Evolutionary conservation across 2,113 vertebrate species (phyloP), one percentile per base, ranked within the genome.

Genomic region (Podiceps cristatus): DNA sequence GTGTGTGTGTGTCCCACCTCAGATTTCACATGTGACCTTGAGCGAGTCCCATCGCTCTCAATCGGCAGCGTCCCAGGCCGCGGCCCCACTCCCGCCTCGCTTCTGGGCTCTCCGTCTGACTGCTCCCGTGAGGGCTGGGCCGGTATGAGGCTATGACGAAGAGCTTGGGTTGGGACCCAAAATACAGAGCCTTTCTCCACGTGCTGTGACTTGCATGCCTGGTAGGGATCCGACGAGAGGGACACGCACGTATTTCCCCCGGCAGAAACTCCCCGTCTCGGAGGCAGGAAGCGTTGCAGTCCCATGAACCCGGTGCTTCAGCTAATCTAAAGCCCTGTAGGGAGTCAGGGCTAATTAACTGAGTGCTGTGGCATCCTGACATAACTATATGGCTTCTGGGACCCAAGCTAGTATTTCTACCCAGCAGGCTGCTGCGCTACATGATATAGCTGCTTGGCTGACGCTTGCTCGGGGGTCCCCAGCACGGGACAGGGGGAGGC

Each of bases 191-290:
- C 10, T 56, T 78, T 35, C 49, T 86, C 66, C 37, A 8, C 0
- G 0, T 33, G 42, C 18, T 69, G 59, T 13, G 40, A 9, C 55
- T 55, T 62, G 7, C 0, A 0, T 13, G 12, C 10, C 64, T 40
- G n/a, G 27, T 9, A 45, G 31, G 59, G 29, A 22, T n/a, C 40
- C 17, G 42, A 23, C 3, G 2, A 56, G 40, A 69, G 35, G 49
- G 37, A 37, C 13, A 23, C 11, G 0, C 11, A 22, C 4, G 0
- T 10, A 47, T 53, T 53, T 12, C 11, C 37, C 53, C 31, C 3
- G 2, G 29, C 44, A 88, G 52, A 78, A 92, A 8, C 7, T 63
- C 44, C n/a, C n/a, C 10, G 1, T 40, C 23, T 81, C 3, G 5
- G 49, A 63, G 52, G 37, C 56, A 67, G 58, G 56, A 59, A 85